phyloP scores from a whole-genome alignment of 1,140 invertebrate genomes.

The Drosophila azteca region DNA sequence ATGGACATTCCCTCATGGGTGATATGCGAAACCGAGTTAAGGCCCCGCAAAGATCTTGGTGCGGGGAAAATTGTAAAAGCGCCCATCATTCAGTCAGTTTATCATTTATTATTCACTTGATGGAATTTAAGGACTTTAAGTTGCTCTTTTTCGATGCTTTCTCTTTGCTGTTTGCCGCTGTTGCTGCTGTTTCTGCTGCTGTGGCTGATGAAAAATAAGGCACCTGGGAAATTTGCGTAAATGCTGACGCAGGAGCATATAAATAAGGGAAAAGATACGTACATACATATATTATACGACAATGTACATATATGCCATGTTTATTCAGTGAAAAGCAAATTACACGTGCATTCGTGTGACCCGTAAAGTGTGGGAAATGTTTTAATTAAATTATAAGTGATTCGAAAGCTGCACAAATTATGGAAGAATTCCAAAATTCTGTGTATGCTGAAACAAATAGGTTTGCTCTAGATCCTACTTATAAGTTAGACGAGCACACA shows the following conservation, averaged over 20 bases:
- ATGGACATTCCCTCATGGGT: constrained; percentile 23
- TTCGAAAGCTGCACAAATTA: neutral
- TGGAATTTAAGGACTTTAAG: constrained; percentile 46
- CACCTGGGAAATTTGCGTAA: constrained; percentile 52
- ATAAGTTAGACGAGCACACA: too few species aligned
- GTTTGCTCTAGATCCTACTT: too few species aligned
- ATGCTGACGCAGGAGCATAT: constrained; percentile 29
- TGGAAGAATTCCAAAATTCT: too few species aligned
- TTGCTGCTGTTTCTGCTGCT: neutral
- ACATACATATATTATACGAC: too few species aligned
- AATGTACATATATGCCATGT: neutral
- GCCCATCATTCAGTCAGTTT: constrained; percentile 37
- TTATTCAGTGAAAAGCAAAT: constrained; percentile 19
- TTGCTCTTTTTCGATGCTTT: constrained; percentile 24
- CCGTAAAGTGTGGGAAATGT: constrained; percentile 2
- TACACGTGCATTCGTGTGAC: constrained; percentile 13
- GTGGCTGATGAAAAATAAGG: constrained; percentile 42
- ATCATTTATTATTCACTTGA: constrained; percentile 48
- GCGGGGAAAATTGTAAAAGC: constrained; percentile 14
- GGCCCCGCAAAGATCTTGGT: constrained; percentile 16
- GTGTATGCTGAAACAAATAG: too few species aligned
- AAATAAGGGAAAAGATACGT: constrained; percentile 32
- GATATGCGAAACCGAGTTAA: constrained; percentile 21
- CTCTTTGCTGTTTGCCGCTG: constrained; percentile 25
- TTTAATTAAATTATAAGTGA: constrained; percentile 48